Evolutionary conservation across 1,140 invertebrate genomes (phyloP).

Genomic region (Lethocerus indicus): DNA sequence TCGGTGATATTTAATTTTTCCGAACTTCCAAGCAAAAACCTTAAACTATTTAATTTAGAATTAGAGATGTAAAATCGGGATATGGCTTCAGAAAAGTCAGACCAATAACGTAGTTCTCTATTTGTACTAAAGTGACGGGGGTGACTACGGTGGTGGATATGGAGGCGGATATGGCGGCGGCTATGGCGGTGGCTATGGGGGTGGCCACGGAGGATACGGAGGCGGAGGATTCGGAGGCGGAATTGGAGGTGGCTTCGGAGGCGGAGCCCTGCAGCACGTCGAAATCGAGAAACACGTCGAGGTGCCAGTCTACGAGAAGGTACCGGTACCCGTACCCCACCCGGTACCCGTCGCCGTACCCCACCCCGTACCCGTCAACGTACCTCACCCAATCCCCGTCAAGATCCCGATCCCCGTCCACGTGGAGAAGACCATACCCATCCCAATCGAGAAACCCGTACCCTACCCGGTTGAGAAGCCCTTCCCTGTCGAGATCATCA

Average conservation of each 20-base stretch:
- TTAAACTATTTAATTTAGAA: too few species aligned
- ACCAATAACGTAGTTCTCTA: too few species aligned
- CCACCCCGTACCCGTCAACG: constrained; percentile 5
- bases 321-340: constrained; percentile 8
- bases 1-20: too few species aligned
- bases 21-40: too few species aligned
- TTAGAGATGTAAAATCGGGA: too few species aligned
- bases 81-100: too few species aligned
- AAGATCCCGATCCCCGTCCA: constrained; percentile 5
- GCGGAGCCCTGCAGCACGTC: background rate
- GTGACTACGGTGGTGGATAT: background rate
- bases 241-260: background rate
- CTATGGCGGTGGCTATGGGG: background rate
- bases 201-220: background rate
- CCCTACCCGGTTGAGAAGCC: constrained; percentile 10
- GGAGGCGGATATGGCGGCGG: too few species aligned
- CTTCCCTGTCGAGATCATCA: constrained; percentile 11
- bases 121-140: too few species aligned
- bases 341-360: constrained; percentile 7
- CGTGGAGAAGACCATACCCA: constrained; percentile 5
- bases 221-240: background rate
- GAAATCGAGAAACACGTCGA: constrained; percentile 8
- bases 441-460: constrained; percentile 9
- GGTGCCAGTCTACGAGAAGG: constrained; percentile 6
- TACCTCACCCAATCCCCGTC: constrained; percentile 7